A percentile compares a stretch with the other conserved stretches of the same genome.
phyloP scores from a whole-genome alignment of 2,888 invertebrate species.

The Microchrysa polita region DNA sequence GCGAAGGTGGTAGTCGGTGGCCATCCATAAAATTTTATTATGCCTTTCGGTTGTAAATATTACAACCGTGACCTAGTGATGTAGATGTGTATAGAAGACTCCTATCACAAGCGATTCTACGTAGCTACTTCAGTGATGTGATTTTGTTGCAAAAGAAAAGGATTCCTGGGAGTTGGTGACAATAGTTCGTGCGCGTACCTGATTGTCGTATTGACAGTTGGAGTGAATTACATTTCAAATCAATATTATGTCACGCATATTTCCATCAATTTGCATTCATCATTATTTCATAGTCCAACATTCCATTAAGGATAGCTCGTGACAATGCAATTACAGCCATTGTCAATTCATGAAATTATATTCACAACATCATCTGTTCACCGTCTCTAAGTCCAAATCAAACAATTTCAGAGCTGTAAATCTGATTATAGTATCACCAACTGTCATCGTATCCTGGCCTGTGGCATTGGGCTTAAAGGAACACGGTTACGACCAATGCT shows the following conservation, averaged over 20 bases:
- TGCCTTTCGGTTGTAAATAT: neutral
- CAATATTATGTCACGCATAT: too few species aligned
- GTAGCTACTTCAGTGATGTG: neutral
- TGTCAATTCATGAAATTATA: conserved; percentile 22
- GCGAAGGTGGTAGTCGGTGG: conserved; percentile 14
- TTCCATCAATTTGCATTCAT: too few species aligned
- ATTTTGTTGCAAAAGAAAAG: neutral
- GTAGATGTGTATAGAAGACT: too few species aligned
- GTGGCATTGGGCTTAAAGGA: neutral
- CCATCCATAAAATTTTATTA: conserved; percentile 13
- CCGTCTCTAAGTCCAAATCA: conserved; percentile 25
- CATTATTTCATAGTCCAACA: too few species aligned
- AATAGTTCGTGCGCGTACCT: neutral
- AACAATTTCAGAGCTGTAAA: conserved; percentile 43
- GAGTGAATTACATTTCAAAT: too few species aligned
- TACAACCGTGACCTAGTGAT: neutral
- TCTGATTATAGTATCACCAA: conserved; percentile 44
- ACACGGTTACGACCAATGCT: neutral
- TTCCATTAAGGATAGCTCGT: neutral
- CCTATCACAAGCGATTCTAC: conserved; percentile 19
- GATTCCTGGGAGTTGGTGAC: neutral
- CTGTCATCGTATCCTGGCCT: conserved; percentile 40
- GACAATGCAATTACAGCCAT: conserved; percentile 31
- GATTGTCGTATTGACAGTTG: too few species aligned
- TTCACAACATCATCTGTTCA: conserved; percentile 38